phyloP scores from a whole-genome alignment of 2,797 vertebrate genomes.

The Anguilla megastoma region DNA sequence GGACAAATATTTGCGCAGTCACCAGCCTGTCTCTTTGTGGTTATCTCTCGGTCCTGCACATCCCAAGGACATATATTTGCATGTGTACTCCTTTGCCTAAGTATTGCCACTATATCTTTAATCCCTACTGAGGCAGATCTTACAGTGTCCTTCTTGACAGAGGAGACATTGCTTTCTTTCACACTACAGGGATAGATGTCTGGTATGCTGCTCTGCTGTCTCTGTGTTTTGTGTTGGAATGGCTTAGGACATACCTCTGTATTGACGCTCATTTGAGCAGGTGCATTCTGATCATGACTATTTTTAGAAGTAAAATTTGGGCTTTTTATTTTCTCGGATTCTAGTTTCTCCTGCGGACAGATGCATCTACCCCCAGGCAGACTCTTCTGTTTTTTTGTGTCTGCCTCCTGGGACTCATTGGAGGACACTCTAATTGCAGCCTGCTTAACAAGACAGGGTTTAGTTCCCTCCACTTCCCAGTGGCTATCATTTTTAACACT shows the following conservation, averaged over 20 bases:
- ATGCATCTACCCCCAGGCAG: slow-evolving; percentile 28
- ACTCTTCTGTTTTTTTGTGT: not conserved
- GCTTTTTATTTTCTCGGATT: slow-evolving; percentile 42
- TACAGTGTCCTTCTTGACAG: slow-evolving; percentile 10
- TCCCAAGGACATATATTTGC: slow-evolving; percentile 60
- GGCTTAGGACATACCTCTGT: slow-evolving; percentile 61
- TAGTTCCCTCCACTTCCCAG: slow-evolving; percentile 21
- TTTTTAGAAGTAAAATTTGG: slow-evolving; percentile 48
- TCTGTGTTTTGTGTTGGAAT: slow-evolving; percentile 50
- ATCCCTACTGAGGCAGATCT: not conserved
- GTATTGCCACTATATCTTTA: not conserved
- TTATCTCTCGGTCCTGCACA: not conserved
- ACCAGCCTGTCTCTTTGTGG: slow-evolving; percentile 24
- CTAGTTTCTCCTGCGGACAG: slow-evolving; percentile 30
- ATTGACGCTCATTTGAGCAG: slow-evolving; percentile 20
- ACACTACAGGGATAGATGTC: slow-evolving; percentile 54
- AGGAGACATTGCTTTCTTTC: slow-evolving; percentile 17
- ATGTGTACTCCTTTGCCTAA: slow-evolving; percentile 21
- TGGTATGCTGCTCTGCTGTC: slow-evolving; percentile 55
- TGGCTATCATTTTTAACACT: slow-evolving; percentile 53
- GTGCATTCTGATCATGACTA: not conserved
- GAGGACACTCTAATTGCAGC: not conserved
- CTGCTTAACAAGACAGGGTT: not conserved
- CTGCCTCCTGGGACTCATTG: not conserved
- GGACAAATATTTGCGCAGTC: slow-evolving; percentile 6